These are phyloP conservation scores for Axis porcinus DNA, from an alignment of 2,113 vertebrate genomes.

Conservation along the genomic window DNA sequence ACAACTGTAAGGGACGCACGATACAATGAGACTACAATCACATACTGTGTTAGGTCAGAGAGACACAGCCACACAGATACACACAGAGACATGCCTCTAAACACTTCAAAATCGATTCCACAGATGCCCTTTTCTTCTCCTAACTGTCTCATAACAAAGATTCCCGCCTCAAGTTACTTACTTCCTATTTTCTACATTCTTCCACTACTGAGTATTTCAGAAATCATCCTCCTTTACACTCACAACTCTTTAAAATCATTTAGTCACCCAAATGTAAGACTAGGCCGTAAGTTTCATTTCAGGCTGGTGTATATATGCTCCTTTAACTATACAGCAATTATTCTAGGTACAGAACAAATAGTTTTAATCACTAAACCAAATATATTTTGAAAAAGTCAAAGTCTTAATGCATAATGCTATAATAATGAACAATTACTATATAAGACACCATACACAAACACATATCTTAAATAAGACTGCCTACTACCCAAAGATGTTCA, in stretches of 20 bases:
- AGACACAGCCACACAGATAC: not conserved
- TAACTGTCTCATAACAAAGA: not conserved
- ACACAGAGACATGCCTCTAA: not conserved
- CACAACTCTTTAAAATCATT: not conserved
- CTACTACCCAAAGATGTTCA: not conserved
- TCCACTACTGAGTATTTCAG: not conserved
- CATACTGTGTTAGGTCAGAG: not conserved
- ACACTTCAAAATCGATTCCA: not conserved
- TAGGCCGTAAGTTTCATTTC: not conserved
- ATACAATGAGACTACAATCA: not conserved
- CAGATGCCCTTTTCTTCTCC: not conserved
- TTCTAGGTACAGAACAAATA: not conserved
- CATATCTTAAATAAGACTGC: not conserved
- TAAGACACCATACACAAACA: not conserved
- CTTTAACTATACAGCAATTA: not conserved
- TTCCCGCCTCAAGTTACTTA: not conserved
- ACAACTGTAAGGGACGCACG: not conserved
- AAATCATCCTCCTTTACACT: not conserved
- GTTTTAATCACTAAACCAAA: conserved; percentile 15
- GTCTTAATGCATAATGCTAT: not conserved
- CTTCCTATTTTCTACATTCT: not conserved
- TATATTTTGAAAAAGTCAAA: conserved; percentile 30
- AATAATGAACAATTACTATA: not conserved
- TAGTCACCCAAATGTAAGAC: not conserved
- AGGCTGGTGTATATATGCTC: not conserved